Evolutionary conservation across 1,140 invertebrate species (phyloP), one percentile per base, ranked within the genome.

Genomic region (Muscidifurax raptorellus): DNA sequence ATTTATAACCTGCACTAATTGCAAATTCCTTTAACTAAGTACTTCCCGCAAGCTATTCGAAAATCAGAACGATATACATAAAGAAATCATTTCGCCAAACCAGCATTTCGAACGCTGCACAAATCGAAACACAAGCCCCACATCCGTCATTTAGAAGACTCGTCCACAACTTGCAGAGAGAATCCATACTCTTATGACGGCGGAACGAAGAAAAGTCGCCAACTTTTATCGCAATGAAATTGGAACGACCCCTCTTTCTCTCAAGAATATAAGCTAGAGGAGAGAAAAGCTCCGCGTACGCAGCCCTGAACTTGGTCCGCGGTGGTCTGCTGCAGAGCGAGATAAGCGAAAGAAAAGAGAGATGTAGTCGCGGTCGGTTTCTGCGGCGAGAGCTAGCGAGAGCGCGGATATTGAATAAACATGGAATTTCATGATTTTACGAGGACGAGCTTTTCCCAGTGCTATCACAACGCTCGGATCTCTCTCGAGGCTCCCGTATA

Each of bases 371-470:
- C 15, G 28, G 71, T 40, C 9, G 30, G 32, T 40, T n/a, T 74
- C 30, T 40, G 32, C 30, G 22, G 71, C 13, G 18, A n/a, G 64
- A 67, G 74, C 72, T n/a, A 25, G 64, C 22, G 64, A 32, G 76
- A 79, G 44, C 78, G 32, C 84, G 81, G 86, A 91, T 93, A 93
- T 93, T 93, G 92, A 93, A 93, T 93, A 92, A 91, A 92, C 91
- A 93, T 93, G 89, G 88, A 92, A 92, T 92, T 92, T 90, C 90
- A 89, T 93, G 90, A 92, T 93, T 92, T 93, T 92, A 93, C 84
- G 91, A 91, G 87, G 87, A 87, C 89, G 69, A 90, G 86, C 71
- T 85, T 80, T 80, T 86, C 82, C 82, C 84, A 25, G 27, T 30
- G 36, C 10, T 89, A 89, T 88, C 89, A 44, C n/a, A 22, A 32